A percentile compares a stretch with the other conserved stretches of the same genome.
Evolutionary conservation across 2,797 vertebrate genomes (phyloP).

Genomic region (Melanogrammus aeglefinus): DNA sequence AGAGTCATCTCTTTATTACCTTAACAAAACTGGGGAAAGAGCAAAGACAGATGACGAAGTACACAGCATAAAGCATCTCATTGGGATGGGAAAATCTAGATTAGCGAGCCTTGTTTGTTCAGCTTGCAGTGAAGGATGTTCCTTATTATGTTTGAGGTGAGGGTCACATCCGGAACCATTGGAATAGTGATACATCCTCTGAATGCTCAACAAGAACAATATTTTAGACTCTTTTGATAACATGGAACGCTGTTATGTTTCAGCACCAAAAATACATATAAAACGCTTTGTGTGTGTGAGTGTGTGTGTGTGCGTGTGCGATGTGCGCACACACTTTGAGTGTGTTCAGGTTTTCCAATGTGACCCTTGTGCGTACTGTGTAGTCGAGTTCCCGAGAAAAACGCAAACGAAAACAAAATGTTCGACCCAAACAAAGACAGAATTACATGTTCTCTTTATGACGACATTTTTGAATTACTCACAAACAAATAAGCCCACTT

Average conservation of each 20-base stretch:
- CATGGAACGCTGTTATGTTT: neutral
- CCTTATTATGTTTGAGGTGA: slow-evolving; percentile 13
- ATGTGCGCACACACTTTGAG: neutral
- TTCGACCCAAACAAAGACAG: neutral
- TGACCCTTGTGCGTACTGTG: neutral
- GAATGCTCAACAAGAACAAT: neutral
- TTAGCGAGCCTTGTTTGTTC: slow-evolving; percentile 40
- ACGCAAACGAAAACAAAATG: neutral
- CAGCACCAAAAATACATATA: neutral
- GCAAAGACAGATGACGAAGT: slow-evolving; percentile 31
- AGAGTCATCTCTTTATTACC: neutral
- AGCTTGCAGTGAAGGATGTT: slow-evolving; percentile 46
- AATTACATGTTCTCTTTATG: neutral
- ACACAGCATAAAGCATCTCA: slow-evolving; percentile 1
- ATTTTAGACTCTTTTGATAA: neutral
- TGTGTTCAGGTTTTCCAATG: neutral
- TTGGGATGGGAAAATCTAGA: slow-evolving; percentile 33
- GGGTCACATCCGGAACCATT: slow-evolving; percentile 10
- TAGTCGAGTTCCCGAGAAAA: neutral
- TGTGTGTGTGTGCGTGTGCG: slow-evolving; percentile 22
- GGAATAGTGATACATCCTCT: neutral
- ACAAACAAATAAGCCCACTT: slow-evolving; percentile 20
- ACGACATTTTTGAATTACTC: neutral
- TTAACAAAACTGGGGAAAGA: slow-evolving; percentile 14
- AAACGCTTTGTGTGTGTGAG: slow-evolving; percentile 22